Evolutionary conservation across 2,888 invertebrate species (phyloP).

Genomic region (Aplocera efformata): DNA sequence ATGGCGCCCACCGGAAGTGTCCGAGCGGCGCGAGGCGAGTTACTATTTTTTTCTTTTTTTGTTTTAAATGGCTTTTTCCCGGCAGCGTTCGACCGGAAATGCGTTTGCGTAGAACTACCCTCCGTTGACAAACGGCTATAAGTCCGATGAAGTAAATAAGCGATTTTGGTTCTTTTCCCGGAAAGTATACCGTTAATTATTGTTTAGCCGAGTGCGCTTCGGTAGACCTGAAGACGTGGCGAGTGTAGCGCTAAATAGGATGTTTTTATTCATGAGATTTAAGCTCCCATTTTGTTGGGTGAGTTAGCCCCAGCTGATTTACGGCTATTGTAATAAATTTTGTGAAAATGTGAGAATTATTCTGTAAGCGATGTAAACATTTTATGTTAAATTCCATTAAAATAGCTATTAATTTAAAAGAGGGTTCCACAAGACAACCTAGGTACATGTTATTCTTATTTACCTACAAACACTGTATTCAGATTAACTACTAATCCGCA

Average conservation of each 20-base stretch:
- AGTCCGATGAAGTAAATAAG: slow-evolving; percentile 51
- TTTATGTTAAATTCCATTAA: slow-evolving; percentile 23
- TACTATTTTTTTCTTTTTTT: slow-evolving; percentile 77
- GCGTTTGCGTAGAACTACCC: slow-evolving; percentile 77
- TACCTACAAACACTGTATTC: no score
- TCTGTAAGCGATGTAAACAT: slow-evolving; percentile 45
- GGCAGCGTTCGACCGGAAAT: slow-evolving; percentile 78
- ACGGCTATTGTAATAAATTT: slow-evolving; percentile 73
- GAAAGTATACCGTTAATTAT: slow-evolving; percentile 50
- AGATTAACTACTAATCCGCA: no score
- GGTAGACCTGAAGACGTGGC: slow-evolving; percentile 52
- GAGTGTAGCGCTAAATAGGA: slow-evolving; percentile 76
- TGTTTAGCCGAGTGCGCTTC: slow-evolving; percentile 38
- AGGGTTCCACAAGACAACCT: no score
- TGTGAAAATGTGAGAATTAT: slow-evolving; percentile 58
- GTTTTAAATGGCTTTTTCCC: slow-evolving; percentile 81
- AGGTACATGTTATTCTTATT: no score
- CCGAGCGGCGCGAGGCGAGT: slow-evolving; percentile 77
- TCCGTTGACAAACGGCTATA: slow-evolving; percentile 59
- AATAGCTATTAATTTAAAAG: slow-evolving; percentile 29
- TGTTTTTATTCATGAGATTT: slow-evolving; percentile 79
- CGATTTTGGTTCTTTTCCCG: slow-evolving; percentile 55
- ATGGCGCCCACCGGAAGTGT: slow-evolving; percentile 81
- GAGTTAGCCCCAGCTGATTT: slow-evolving; percentile 73
- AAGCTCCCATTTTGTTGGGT: slow-evolving; percentile 75